Evolutionary conservation across 2,113 vertebrate species (phyloP).

Genomic region (Bucco capensis): DNA sequence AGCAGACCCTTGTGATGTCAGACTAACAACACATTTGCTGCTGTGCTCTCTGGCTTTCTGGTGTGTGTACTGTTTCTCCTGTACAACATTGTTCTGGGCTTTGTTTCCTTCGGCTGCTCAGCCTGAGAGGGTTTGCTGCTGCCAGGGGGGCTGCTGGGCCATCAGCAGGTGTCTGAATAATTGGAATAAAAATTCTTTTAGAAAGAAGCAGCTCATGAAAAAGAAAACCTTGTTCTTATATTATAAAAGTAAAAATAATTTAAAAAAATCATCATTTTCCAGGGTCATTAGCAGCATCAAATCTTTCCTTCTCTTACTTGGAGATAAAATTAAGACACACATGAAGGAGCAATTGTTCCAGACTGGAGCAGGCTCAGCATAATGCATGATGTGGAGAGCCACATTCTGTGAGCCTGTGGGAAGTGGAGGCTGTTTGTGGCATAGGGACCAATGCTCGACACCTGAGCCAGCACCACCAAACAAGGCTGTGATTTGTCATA

Average conservation of each 20-base stretch:
- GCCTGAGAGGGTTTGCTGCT: constrained; percentile 42
- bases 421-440: neutral
- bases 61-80: constrained; percentile 51
- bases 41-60: constrained; percentile 31
- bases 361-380: neutral
- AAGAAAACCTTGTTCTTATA: constrained; percentile 20
- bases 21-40: constrained; percentile 48
- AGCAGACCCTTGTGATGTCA: constrained; percentile 45
- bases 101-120: constrained; percentile 49
- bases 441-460: neutral
- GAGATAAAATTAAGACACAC: constrained; percentile 27
- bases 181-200: constrained; percentile 57
- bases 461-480: neutral
- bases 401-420: neutral
- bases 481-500: neutral
- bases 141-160: constrained; percentile 47
- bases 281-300: neutral
- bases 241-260: neutral
- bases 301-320: constrained; percentile 2
- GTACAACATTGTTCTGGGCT: constrained; percentile 53
- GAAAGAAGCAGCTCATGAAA: constrained; percentile 20
- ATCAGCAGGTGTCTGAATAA: constrained; percentile 67
- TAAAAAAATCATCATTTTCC: neutral
- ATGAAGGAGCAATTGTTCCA: neutral
- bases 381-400: neutral